A percentile compares a stretch with the other conserved stretches of the same genome.
These are phyloP conservation scores for Goniozus legneri DNA, from an alignment of 1,140 invertebrate species.

Conservation along the genomic window DNA sequence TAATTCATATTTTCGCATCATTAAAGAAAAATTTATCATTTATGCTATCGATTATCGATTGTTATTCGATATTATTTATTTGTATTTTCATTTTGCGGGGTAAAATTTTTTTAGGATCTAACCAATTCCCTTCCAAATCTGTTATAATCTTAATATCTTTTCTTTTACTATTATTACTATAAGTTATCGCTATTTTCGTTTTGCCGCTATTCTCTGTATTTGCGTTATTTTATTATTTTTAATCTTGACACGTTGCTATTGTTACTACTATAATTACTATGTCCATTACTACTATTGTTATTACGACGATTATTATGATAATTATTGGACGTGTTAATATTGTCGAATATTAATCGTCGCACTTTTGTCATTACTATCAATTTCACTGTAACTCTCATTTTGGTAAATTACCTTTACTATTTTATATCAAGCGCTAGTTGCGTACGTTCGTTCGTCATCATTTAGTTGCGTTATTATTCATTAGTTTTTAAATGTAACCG, in stretches of 20 bases:
- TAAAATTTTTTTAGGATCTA: too few relatives aligned
- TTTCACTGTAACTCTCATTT: too few relatives aligned
- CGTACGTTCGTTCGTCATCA: not conserved
- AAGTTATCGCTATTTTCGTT: slow-evolving; percentile 1
- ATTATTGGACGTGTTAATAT: not conserved
- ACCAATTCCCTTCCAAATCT: slow-evolving; percentile 13
- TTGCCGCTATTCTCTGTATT: slow-evolving; percentile 1
- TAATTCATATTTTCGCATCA: too few relatives aligned
- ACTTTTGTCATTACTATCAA: slow-evolving; percentile 11
- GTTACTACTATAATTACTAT: slow-evolving; percentile 6
- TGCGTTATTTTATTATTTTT: not conserved
- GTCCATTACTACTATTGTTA: not conserved
- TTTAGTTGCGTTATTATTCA: not conserved
- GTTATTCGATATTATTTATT: not conserved
- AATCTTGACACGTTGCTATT: not conserved
- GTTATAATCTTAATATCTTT: slow-evolving; percentile 1
- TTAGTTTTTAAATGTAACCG: not conserved
- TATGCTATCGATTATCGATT: too few relatives aligned
- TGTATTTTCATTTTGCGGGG: not conserved
- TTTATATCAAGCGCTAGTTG: not conserved
- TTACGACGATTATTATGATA: slow-evolving; percentile 3
- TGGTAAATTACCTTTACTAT: too few relatives aligned
- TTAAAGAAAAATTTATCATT: too few relatives aligned
- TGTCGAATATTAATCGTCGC: not conserved
- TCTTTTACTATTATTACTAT: slow-evolving; percentile 8